phyloP scores from a whole-genome alignment of 1,140 invertebrate species.

The Yoshiicerus persimilis region DNA sequence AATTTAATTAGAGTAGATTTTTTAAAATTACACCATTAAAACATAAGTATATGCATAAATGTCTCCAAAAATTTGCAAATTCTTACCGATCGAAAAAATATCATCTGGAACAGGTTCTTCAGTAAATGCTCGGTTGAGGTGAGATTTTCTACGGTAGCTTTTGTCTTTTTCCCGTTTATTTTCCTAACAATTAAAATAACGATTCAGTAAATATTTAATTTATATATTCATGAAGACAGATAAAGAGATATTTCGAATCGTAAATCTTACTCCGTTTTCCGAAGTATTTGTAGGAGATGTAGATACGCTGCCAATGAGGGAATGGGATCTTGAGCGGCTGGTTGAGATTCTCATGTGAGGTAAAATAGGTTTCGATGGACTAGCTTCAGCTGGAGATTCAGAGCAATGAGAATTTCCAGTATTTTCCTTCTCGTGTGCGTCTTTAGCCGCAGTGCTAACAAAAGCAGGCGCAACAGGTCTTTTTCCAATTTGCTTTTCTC shows the following conservation, averaged over 20 bases:
- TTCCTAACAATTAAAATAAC: not conserved
- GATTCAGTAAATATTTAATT: not conserved
- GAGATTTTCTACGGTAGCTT: constrained; percentile 66
- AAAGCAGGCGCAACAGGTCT: not conserved
- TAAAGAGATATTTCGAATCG: no score
- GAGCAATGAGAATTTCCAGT: not conserved
- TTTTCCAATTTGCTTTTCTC: not conserved
- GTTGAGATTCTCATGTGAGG: not conserved
- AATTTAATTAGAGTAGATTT: not conserved
- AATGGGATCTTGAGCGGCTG: constrained; percentile 31
- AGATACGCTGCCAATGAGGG: constrained; percentile 23
- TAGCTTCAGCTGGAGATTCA: not conserved
- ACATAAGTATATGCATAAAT: not conserved
- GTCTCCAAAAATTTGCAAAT: not conserved
- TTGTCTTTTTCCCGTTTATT: constrained; percentile 59
- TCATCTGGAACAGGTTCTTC: constrained; percentile 57
- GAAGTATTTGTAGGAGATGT: constrained; percentile 8
- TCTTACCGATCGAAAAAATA: not conserved
- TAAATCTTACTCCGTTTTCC: constrained; percentile 22
- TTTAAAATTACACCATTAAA: not conserved
- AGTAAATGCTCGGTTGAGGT: constrained; percentile 63
- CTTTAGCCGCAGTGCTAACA: not conserved
- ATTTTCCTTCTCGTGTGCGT: not conserved
- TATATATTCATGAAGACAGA: no score
- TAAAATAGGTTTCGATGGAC: not conserved